Conservation (phyloP, 1,140 invertebrate genomes). For the Drosophila bipectinata region DNA sequence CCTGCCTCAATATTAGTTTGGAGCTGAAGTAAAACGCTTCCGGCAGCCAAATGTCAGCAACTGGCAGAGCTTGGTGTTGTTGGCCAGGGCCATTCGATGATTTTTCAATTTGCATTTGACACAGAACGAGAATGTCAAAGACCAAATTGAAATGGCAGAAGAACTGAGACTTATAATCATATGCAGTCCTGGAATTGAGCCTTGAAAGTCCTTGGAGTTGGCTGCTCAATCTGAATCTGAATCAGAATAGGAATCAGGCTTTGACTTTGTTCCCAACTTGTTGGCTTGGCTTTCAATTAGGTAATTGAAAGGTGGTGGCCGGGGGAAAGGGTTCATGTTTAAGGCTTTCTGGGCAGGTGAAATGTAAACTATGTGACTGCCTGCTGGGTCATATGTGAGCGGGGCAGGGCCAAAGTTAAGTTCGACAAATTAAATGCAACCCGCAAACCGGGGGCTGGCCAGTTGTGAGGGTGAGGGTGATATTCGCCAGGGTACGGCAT, state of each 20-base stretch:
- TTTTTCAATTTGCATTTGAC: slow-evolving; percentile 81
- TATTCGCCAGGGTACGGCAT: slow-evolving; percentile 23
- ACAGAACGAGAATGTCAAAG: slow-evolving; percentile 73
- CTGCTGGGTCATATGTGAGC: slow-evolving; percentile 50
- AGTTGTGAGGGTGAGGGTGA: too few species aligned
- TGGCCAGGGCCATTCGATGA: slow-evolving; percentile 62
- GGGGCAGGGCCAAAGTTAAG: slow-evolving; percentile 70
- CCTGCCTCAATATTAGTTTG: slow-evolving; percentile 76
- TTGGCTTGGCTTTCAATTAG: slow-evolving; percentile 72
- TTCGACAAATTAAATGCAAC: slow-evolving; percentile 67
- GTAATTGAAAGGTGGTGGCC: slow-evolving; percentile 67
- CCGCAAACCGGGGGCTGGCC: slow-evolving; percentile 8
- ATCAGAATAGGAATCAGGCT: slow-evolving; percentile 14
- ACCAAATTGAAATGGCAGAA: slow-evolving; percentile 77
- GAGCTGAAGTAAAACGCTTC: slow-evolving; percentile 74
- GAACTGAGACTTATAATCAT: slow-evolving; percentile 68
- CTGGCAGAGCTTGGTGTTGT: slow-evolving; percentile 30
- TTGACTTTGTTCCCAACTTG: slow-evolving; percentile 45
- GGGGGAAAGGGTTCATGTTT: slow-evolving; percentile 14
- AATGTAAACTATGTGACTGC: slow-evolving; percentile 45
- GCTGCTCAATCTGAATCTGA: slow-evolving; percentile 20
- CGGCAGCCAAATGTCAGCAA: slow-evolving; percentile 61
- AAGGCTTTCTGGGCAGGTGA: slow-evolving; percentile 41
- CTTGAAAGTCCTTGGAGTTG: slow-evolving; percentile 11
- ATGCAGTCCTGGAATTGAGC: slow-evolving; percentile 48